These are phyloP conservation scores for Apoda limacodes DNA, from an alignment of 2,888 invertebrate species.

Conservation along the genomic window DNA sequence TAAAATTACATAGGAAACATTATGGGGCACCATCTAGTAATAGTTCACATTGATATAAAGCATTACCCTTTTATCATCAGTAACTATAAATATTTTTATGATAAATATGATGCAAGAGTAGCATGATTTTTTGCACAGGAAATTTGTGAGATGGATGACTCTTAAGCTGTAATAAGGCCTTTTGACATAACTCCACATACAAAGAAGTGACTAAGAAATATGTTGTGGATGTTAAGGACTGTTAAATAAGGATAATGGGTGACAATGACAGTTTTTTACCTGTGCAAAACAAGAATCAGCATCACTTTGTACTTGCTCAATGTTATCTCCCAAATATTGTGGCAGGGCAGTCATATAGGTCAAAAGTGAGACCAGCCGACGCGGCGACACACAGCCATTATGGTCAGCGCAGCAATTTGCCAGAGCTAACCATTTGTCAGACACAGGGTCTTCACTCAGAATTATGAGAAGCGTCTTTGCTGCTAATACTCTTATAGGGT, in stretches of 20 bases:
- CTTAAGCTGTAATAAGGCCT: too few relatives aligned
- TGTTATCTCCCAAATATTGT: constrained; percentile 71
- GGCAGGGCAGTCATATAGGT: constrained; percentile 71
- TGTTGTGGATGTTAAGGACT: not conserved
- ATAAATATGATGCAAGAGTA: too few relatives aligned
- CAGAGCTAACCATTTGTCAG: constrained; percentile 74
- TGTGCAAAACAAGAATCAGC: constrained; percentile 80
- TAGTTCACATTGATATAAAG: too few relatives aligned
- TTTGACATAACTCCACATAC: too few relatives aligned
- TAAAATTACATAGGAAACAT: too few relatives aligned
- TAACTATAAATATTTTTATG: too few relatives aligned
- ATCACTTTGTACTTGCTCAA: constrained; percentile 73
- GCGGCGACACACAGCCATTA: constrained; percentile 78
- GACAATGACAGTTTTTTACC: too few relatives aligned
- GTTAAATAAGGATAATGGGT: not conserved
- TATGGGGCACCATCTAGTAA: too few relatives aligned
- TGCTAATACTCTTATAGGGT: constrained; percentile 74
- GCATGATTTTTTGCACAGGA: too few relatives aligned
- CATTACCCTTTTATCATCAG: too few relatives aligned
- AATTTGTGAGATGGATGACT: too few relatives aligned
- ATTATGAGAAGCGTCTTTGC: constrained; percentile 76
- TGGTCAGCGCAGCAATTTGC: constrained; percentile 80
- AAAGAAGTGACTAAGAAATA: not conserved
- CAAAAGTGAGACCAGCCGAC: constrained; percentile 72
- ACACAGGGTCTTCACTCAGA: constrained; percentile 73